A percentile compares a stretch with the other conserved stretches of the same genome.
phyloP scores from a whole-genome alignment of 2,113 vertebrate genomes.

The Vulpes lagopus region DNA sequence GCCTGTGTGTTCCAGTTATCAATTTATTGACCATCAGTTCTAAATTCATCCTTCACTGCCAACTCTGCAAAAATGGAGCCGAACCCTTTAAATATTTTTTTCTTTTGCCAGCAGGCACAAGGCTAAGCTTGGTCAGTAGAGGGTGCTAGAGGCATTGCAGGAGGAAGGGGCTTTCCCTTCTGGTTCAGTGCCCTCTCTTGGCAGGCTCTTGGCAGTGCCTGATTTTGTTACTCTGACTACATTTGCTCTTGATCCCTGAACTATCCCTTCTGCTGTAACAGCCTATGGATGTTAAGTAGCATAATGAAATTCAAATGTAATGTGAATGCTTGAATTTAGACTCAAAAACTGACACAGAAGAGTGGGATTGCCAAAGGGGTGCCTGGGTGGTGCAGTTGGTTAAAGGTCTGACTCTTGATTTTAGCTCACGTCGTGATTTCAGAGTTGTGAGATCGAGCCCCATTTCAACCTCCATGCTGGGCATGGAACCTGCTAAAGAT shows the following conservation, averaged over 20 bases:
- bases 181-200: neutral
- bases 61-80: neutral
- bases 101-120: neutral
- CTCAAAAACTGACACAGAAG: neutral
- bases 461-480: accelerated
- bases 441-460: neutral
- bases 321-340: neutral
- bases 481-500: neutral
- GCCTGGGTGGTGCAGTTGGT: neutral
- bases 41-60: neutral
- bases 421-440: neutral
- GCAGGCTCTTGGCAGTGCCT: neutral
- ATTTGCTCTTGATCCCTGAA: neutral
- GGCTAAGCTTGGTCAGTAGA: neutral
- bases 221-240: neutral
- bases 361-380: neutral
- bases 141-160: neutral
- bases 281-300: neutral
- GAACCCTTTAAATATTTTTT: neutral
- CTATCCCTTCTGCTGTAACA: neutral
- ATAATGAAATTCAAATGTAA: neutral
- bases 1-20: neutral
- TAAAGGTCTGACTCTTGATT: neutral
- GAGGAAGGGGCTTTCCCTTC: neutral
- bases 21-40: neutral